phyloP scores from a whole-genome alignment of 2,797 vertebrate species.

The Manis javanica region DNA sequence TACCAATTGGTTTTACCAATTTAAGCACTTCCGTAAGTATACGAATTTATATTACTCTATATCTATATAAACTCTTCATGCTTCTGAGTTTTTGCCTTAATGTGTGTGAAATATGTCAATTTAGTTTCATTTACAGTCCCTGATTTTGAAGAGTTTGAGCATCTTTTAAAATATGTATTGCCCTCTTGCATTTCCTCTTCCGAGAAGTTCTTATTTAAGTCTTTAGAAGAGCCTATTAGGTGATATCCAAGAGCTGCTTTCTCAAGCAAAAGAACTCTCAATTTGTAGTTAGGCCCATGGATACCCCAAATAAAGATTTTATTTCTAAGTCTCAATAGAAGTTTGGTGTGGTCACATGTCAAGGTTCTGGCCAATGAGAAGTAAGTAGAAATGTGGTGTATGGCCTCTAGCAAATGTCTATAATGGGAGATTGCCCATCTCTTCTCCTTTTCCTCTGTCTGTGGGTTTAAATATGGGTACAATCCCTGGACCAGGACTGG shows the following conservation, averaged over 20 bases:
- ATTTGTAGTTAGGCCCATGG: not conserved
- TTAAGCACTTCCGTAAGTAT: not conserved
- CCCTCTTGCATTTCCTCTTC: not conserved
- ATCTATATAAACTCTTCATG: not conserved
- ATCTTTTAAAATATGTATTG: not conserved
- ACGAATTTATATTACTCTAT: not conserved
- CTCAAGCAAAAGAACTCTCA: not conserved
- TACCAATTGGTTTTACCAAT: not conserved
- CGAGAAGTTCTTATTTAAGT: not conserved
- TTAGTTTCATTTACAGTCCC: not conserved
- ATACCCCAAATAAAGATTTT: not conserved
- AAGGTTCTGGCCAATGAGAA: not conserved
- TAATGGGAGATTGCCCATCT: not conserved
- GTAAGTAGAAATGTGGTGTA: not conserved
- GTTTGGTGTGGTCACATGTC: not conserved
- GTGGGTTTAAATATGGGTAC: not conserved
- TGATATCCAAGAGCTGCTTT: not conserved
- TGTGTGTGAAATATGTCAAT: not conserved
- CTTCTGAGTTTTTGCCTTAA: not conserved
- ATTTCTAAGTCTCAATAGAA: not conserved
- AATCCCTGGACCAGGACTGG: not conserved
- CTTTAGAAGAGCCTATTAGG: not conserved
- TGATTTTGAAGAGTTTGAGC: not conserved
- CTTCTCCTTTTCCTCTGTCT: not conserved
- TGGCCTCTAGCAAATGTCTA: not conserved